phyloP scores from a whole-genome alignment of 2,888 invertebrate species.

The Herminia tarsipennalis region DNA sequence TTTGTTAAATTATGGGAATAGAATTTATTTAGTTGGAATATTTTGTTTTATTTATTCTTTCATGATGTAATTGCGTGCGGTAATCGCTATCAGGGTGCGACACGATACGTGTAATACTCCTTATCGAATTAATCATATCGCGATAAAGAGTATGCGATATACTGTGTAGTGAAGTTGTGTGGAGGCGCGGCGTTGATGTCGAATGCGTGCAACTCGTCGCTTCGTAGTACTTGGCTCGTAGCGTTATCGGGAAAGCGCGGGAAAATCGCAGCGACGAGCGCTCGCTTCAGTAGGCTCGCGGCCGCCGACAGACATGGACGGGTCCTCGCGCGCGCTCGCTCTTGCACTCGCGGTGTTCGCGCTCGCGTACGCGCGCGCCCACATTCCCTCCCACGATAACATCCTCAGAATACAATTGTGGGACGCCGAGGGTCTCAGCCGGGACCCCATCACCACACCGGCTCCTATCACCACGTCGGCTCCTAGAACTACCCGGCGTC shows the following conservation, averaged over 20 bases:
- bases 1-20: constrained; percentile 67
- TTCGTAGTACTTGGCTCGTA: constrained; percentile 51
- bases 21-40: constrained; percentile 64
- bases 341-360: constrained; percentile 68
- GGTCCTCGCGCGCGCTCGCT: constrained; percentile 62
- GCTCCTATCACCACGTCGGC: constrained; percentile 42
- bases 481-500: constrained; percentile 47
- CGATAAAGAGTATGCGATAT: constrained; percentile 61
- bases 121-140: constrained; percentile 67
- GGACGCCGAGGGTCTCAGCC: constrained; percentile 79
- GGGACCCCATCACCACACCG: constrained; percentile 62
- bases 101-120: constrained; percentile 44
- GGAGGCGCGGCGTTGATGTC: constrained; percentile 63
- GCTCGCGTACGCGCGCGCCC: constrained; percentile 73
- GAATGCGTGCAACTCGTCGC: constrained; percentile 48
- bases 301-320: constrained; percentile 76
- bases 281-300: constrained; percentile 77
- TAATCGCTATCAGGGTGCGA: constrained; percentile 39
- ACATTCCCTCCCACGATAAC: constrained; percentile 77
- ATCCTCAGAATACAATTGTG: constrained; percentile 79
- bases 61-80: constrained; percentile 41
- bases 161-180: constrained; percentile 26
- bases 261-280: constrained; percentile 63
- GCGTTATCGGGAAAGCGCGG: constrained; percentile 83
- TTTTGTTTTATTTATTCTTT: constrained; percentile 61